Conservation (phyloP, 2,113 vertebrate genomes). For the Neomonachus schauinslandi region DNA sequence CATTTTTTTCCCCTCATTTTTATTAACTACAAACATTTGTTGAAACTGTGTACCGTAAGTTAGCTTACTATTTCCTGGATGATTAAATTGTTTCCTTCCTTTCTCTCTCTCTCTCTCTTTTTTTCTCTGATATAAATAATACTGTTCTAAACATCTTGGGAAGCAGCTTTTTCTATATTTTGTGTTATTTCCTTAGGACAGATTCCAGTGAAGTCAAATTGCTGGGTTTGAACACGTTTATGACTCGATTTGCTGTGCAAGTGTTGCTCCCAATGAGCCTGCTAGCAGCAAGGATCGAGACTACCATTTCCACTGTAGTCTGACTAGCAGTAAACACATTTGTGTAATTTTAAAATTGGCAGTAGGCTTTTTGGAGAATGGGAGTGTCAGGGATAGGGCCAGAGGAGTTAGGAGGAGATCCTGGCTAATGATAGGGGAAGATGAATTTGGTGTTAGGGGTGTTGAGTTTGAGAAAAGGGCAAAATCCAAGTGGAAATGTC, state of each 20-base stretch:
- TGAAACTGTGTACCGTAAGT: not conserved
- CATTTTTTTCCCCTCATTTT: constrained; percentile 3
- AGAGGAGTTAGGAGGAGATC: not conserved
- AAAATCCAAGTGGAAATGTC: not conserved
- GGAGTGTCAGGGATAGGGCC: not conserved
- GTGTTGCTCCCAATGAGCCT: not conserved
- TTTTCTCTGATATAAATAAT: not conserved
- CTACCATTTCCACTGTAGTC: not conserved
- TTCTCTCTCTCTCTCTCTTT: not conserved
- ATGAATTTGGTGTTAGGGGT: not conserved
- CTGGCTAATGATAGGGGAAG: not conserved
- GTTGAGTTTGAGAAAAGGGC: not conserved
- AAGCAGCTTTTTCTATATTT: not conserved
- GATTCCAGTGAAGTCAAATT: not conserved
- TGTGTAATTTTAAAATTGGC: constrained; percentile 43
- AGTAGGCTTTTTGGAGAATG: not conserved
- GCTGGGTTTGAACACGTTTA: not conserved
- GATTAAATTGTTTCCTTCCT: not conserved
- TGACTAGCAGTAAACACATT: not conserved
- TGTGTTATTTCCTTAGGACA: not conserved
- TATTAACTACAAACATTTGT: not conserved
- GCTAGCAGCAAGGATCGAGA: not conserved
- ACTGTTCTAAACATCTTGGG: not conserved
- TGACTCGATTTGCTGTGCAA: not conserved
- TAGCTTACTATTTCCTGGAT: not conserved